A percentile compares a stretch with the other conserved stretches of the same genome.
phyloP scores from a whole-genome alignment of 2,797 vertebrate species.

The Lepilemur septentrionalis region DNA sequence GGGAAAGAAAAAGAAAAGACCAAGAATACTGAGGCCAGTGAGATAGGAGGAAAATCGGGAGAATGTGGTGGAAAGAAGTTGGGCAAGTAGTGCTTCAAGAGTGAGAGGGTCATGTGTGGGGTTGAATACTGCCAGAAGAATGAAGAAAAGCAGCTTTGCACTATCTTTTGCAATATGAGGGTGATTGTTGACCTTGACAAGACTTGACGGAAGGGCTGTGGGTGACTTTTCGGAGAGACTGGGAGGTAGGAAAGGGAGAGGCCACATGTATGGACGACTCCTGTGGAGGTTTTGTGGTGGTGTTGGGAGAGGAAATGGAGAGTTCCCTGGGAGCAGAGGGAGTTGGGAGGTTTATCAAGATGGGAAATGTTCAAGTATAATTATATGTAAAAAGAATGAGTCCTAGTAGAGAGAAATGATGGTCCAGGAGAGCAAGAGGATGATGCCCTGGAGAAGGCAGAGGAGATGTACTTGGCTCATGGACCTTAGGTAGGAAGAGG shows the following conservation, averaged over 20 bases:
- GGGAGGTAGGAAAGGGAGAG: background rate
- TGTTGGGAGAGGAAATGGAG: background rate
- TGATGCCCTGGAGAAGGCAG: background rate
- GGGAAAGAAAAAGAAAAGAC: background rate
- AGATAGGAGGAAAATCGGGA: background rate
- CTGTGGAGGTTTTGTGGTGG: background rate
- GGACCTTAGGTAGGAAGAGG: background rate
- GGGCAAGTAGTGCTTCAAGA: background rate
- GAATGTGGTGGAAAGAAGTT: background rate
- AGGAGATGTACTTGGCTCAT: background rate
- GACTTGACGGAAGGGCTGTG: background rate
- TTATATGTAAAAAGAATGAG: background rate
- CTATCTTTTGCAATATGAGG: background rate
- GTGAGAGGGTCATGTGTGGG: background rate
- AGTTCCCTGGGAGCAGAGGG: background rate
- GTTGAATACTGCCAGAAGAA: no score
- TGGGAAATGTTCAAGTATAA: background rate
- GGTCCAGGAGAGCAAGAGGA: background rate
- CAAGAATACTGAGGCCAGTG: background rate
- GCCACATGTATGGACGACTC: fast-evolving
- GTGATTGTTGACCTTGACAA: background rate
- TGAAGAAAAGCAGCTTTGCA: background rate
- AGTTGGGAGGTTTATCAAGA: background rate
- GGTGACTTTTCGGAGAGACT: background rate
- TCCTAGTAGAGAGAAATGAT: background rate